Conservation (phyloP, 2,113 vertebrate species). For the Tiliqua scincoides region DNA sequence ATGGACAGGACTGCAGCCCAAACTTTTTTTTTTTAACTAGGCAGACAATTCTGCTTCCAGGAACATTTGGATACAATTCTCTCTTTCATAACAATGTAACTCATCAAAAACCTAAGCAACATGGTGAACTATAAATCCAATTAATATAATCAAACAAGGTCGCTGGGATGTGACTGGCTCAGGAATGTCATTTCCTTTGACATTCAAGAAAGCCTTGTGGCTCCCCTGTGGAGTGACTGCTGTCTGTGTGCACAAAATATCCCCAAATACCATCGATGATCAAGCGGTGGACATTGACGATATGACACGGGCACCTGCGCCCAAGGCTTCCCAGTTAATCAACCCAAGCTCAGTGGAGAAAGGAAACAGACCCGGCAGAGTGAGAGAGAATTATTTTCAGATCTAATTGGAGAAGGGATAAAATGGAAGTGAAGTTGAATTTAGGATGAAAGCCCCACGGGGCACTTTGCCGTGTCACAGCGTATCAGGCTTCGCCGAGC, state of each 20-base stretch:
- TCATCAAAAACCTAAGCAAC: background rate
- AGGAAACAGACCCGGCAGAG: background rate
- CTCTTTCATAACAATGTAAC: background rate
- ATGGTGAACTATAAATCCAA: background rate
- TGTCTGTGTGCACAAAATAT: background rate
- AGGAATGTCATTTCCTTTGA: background rate
- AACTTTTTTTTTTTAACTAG: no score
- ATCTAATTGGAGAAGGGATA: constrained; percentile 22
- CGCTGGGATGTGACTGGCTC: background rate
- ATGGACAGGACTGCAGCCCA: no score
- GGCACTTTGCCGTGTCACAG: background rate
- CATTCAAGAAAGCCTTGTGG: background rate
- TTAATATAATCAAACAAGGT: background rate
- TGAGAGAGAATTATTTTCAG: constrained; percentile 7
- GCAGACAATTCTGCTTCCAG: background rate
- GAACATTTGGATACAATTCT: background rate
- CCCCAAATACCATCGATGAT: background rate
- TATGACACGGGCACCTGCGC: no score
- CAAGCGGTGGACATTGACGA: background rate
- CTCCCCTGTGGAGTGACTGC: background rate
- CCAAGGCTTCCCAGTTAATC: background rate
- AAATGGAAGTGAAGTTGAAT: constrained; percentile 2
- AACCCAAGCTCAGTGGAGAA: background rate
- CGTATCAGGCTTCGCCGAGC: constrained; percentile 12
- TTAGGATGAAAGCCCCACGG: background rate